These are phyloP conservation scores for Eulemur albifrons DNA, from an alignment of 2,797 vertebrate genomes.

Conservation along the genomic window DNA sequence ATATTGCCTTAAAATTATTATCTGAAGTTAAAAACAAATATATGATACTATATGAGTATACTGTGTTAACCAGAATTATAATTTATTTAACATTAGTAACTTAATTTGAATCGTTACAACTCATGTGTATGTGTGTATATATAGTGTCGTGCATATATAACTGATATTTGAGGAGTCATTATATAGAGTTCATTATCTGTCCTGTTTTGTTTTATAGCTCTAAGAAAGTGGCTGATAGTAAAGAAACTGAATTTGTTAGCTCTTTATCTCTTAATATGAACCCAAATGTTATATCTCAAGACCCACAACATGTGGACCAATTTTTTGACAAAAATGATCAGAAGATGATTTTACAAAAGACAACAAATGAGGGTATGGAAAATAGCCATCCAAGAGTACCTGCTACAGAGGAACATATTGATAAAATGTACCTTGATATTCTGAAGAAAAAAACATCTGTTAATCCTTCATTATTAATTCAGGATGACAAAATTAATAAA, in stretches of 20 bases:
- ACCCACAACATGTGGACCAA: conserved; percentile 34
- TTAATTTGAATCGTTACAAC: conserved; percentile 11
- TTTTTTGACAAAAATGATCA: conserved; percentile 59
- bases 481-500: conserved; percentile 68
- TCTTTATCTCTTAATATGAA: conserved; percentile 51
- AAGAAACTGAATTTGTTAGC: conserved; percentile 66
- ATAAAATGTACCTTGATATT: conserved; percentile 72
- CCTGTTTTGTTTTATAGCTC: conserved; percentile 70
- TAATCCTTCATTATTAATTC: conserved; percentile 61
- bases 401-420: conserved; percentile 58
- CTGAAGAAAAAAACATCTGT: conserved; percentile 62
- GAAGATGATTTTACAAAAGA: conserved; percentile 48
- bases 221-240: conserved; percentile 68
- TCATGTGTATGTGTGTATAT: background rate
- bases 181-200: background rate
- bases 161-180: background rate
- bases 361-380: background rate
- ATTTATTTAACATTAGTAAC: background rate
- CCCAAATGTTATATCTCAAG: conserved; percentile 28
- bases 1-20: conserved; percentile 15
- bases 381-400: conserved; percentile 2
- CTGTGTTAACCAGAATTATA: background rate
- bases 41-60: background rate
- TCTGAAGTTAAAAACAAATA: conserved; percentile 33
- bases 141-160: background rate